phyloP scores from a whole-genome alignment of 1,140 invertebrate genomes.

The Zaprionus ghesquierei region DNA sequence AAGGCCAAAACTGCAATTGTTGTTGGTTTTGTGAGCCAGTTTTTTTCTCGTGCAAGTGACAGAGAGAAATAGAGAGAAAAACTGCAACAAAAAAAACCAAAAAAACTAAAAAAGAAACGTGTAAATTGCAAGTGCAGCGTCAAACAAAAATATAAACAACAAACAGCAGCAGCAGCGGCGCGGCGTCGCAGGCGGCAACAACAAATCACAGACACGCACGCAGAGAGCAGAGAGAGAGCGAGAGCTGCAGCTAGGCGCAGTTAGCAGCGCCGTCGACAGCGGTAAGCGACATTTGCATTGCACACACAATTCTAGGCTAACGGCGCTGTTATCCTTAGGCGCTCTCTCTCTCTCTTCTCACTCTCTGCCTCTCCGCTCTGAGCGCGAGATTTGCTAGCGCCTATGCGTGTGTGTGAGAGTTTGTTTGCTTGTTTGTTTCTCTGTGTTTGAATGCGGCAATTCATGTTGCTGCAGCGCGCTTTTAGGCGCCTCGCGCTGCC shows the following conservation, averaged over 20 bases:
- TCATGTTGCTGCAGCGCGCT: slow-evolving; percentile 38
- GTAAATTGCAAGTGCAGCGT: slow-evolving; percentile 15
- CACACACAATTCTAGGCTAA: slow-evolving; percentile 27
- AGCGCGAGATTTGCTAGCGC: neutral
- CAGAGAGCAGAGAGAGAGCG: neutral
- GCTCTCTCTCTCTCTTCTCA: slow-evolving; percentile 7
- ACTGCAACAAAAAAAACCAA: neutral
- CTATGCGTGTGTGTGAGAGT: slow-evolving; percentile 14
- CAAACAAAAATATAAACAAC: slow-evolving; percentile 19
- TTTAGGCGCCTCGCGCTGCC: slow-evolving; percentile 33
- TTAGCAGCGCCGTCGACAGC: slow-evolving; percentile 16
- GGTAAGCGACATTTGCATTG: slow-evolving; percentile 34
- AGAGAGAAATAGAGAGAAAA: neutral
- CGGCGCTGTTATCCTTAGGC: neutral
- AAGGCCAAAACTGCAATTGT: slow-evolving; percentile 10
- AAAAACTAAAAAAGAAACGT: neutral
- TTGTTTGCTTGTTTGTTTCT: neutral
- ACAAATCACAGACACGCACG: slow-evolving; percentile 10
- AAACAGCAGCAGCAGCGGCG: slow-evolving; percentile 1
- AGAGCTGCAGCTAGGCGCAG: neutral
- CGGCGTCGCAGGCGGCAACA: neutral
- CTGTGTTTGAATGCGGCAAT: slow-evolving; percentile 28
- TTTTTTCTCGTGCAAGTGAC: neutral
- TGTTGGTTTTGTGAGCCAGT: neutral
- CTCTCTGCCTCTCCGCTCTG: slow-evolving; percentile 1